Base-by-base conservation (phyloP, 1,140 invertebrate species). In the Mizuhopecten yessoensis region DNA sequence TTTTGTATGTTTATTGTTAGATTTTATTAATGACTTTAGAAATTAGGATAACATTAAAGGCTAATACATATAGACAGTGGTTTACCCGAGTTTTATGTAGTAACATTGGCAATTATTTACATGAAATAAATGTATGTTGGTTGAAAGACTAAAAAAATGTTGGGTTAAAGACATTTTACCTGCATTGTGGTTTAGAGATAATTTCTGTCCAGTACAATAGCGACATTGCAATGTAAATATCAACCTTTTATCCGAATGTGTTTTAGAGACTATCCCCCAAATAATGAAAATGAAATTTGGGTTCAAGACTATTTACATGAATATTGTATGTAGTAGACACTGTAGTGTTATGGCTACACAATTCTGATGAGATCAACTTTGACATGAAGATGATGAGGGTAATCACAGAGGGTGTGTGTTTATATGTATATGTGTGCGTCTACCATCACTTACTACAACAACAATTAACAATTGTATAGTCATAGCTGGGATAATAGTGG, bases 371-470 rank as follows among this genome's bases (percentile, higher is more conserved):
- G 36, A 39, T 39, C 36, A 7, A 39, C 36, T 75, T 75, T 75
- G 57, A 75, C 57, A 75, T 75, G n/a, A 29, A 29, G 57, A 75
- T 75, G 57, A 75, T 75, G 57, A n/a, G 57, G n/a, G 57, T 75
- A 75, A 75, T 75, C 57, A n/a, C 1, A 7, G 57, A n/a, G 11
- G 57, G 57, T 75, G 57, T 75, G 29, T 75, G 57, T 75, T 75
- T 75, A 75, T 11, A 17, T 75, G 23, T 75, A 29, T 75, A n/a
- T 75, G n/a, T 75, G 57, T 75, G 57, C 29, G 23, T 75, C 11
- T 75, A 75, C 57, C n/a, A 75, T 5, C 57, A 75, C 23, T n/a
- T 75, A 75, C 57, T 75, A 75, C 57, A 75, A 75, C n/a, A 75
- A 29, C 11, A 75, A 75, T 75, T 75, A 75, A 75, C 57, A n/a